phyloP scores from a whole-genome alignment of 2,888 invertebrate genomes.

The Plusia festucae region DNA sequence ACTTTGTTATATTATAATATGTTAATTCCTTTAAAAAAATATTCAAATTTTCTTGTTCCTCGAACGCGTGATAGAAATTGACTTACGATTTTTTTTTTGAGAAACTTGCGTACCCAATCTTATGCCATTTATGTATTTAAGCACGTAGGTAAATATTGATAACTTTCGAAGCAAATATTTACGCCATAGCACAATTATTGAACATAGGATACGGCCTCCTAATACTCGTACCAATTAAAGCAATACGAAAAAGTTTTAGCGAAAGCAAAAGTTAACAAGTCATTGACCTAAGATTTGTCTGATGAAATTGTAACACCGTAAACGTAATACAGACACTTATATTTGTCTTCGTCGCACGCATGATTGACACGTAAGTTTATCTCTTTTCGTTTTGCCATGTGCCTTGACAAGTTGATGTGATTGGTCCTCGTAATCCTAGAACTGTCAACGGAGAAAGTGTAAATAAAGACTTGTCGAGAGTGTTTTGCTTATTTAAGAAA shows the following conservation, averaged over 20 bases:
- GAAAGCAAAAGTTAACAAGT: slow-evolving; percentile 78
- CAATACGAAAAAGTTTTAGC: slow-evolving; percentile 67
- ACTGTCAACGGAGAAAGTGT: slow-evolving; percentile 80
- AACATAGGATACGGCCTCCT: slow-evolving; percentile 25
- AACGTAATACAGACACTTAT: slow-evolving; percentile 40
- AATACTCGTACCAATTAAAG: slow-evolving; percentile 58
- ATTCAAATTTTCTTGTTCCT: background rate
- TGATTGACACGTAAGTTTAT: slow-evolving; percentile 50
- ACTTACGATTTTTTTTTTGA: slow-evolving; percentile 33
- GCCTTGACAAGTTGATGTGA: slow-evolving; percentile 67
- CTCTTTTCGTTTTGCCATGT: slow-evolving; percentile 56
- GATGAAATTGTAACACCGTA: slow-evolving; percentile 61
- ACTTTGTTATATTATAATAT: no score
- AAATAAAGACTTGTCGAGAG: slow-evolving; percentile 71
- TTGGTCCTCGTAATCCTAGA: slow-evolving; percentile 71
- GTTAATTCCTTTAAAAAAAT: no score
- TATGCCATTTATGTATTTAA: slow-evolving; percentile 19
- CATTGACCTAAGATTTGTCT: slow-evolving; percentile 72
- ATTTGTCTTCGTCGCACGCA: slow-evolving; percentile 50
- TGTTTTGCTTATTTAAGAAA: slow-evolving; percentile 67
- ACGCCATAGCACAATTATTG: slow-evolving; percentile 22
- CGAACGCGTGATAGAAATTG: background rate
- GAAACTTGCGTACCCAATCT: slow-evolving; percentile 42
- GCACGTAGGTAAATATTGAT: slow-evolving; percentile 46
- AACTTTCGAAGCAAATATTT: slow-evolving; percentile 41